Evolutionary conservation across 2,113 vertebrate genomes (phyloP).

Genomic region (Pachypanchax playfairii): DNA sequence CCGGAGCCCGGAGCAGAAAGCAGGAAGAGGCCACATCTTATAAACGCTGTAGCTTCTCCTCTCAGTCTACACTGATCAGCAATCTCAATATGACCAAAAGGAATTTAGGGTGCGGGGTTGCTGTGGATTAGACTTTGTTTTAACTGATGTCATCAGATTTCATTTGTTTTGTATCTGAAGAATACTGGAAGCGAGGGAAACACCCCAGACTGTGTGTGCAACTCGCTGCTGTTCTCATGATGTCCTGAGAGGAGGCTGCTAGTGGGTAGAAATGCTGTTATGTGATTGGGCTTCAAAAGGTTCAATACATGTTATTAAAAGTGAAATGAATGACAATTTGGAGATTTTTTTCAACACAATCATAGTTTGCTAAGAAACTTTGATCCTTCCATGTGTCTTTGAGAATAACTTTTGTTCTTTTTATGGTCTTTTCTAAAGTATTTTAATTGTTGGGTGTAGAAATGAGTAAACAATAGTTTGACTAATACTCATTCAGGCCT

Average conservation of each 20-base stretch:
- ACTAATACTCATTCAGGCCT: too few species aligned
- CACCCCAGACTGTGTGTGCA: not conserved
- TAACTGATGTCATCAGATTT: not conserved
- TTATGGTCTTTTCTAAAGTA: too few species aligned
- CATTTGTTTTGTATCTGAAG: not conserved
- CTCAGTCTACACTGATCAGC: conserved; percentile 14
- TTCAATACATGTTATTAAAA: too few species aligned
- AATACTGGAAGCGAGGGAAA: not conserved
- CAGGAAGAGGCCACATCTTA: conserved; percentile 43
- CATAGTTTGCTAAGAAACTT: too few species aligned
- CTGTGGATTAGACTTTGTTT: not conserved
- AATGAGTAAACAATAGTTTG: too few species aligned
- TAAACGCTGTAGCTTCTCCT: conserved; percentile 36
- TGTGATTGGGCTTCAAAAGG: too few species aligned
- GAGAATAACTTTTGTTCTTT: too few species aligned
- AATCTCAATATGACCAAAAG: not conserved
- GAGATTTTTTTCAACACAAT: too few species aligned
- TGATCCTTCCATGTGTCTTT: too few species aligned
- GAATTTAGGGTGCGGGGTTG: not conserved
- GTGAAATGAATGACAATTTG: too few species aligned
- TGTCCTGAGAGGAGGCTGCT: not conserved
- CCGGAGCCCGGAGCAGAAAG: conserved; percentile 23
- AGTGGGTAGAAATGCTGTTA: not conserved
- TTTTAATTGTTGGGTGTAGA: too few species aligned
- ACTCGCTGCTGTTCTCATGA: not conserved